A percentile compares a stretch with the other conserved stretches of the same genome.
phyloP scores from a whole-genome alignment of 2,888 invertebrate species.

The Eulithis testata region DNA sequence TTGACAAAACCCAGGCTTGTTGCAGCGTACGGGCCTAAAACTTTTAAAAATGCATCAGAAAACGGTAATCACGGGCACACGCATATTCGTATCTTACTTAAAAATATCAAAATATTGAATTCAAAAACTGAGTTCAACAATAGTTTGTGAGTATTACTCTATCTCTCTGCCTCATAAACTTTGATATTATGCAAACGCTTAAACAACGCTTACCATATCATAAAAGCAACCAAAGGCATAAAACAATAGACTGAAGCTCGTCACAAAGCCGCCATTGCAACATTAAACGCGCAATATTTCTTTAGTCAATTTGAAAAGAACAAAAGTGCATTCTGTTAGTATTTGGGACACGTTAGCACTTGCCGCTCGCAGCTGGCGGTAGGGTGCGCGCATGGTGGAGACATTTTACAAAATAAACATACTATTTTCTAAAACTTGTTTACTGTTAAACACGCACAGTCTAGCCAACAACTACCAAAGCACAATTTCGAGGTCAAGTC shows the following conservation, averaged over 20 bases:
- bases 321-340: constrained; percentile 56
- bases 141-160: no score
- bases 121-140: no score
- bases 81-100: no score
- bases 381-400: constrained; percentile 27
- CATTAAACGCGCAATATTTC: constrained; percentile 40
- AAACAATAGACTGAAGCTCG: constrained; percentile 9
- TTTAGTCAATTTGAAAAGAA: constrained; percentile 51
- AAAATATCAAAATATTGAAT: no score
- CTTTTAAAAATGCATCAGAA: no score
- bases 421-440: neutral
- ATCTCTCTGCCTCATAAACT: no score
- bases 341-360: constrained; percentile 55
- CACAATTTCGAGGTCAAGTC: no score
- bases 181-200: neutral
- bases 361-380: constrained; percentile 45
- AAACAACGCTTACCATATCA: neutral
- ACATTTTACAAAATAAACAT: neutral
- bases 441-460: no score
- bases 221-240: constrained; percentile 11
- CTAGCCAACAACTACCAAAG: no score
- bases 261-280: constrained; percentile 20
- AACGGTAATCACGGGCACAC: no score
- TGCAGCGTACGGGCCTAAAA: no score
- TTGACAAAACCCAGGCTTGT: no score